phyloP scores from a whole-genome alignment of 2,797 vertebrate species.

The Staurois parvus region DNA sequence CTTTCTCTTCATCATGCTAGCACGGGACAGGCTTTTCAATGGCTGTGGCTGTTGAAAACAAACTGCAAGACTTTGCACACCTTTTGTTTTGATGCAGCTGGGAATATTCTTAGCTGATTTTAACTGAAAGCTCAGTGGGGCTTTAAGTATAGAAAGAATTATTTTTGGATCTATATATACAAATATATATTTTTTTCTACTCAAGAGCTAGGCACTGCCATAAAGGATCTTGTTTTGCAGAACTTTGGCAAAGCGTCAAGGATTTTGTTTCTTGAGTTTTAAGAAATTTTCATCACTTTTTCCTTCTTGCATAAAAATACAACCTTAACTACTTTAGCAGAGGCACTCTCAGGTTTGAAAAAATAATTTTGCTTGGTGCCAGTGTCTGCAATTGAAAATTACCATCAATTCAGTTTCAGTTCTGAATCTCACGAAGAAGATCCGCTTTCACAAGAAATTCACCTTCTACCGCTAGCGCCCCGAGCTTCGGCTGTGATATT shows the following conservation, averaged over 20 bases:
- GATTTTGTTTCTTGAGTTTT: constrained; percentile 83
- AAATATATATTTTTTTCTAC: too few relatives aligned
- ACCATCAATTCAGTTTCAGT: constrained; percentile 73
- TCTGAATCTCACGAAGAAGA: constrained; percentile 73
- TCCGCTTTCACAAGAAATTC: constrained; percentile 72
- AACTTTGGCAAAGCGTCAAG: constrained; percentile 76
- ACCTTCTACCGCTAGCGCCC: constrained; percentile 58
- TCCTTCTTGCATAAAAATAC: constrained; percentile 79
- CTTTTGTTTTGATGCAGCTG: too few relatives aligned
- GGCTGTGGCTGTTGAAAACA: too few relatives aligned
- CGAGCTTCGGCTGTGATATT: constrained; percentile 64
- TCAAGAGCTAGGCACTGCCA: constrained; percentile 53
- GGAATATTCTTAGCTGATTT: too few relatives aligned
- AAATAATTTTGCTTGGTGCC: constrained; percentile 73
- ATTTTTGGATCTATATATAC: too few relatives aligned
- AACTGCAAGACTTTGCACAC: too few relatives aligned
- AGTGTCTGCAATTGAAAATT: constrained; percentile 78
- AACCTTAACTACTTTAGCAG: constrained; percentile 84
- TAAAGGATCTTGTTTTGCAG: constrained; percentile 80
- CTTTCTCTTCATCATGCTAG: too few relatives aligned
- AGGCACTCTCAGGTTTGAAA: constrained; percentile 71
- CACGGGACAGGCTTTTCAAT: too few relatives aligned
- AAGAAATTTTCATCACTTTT: constrained; percentile 84
- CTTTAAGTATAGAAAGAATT: too few relatives aligned
- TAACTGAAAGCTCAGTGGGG: too few relatives aligned